Conservation (phyloP, 2,113 vertebrate genomes). For the Candoia aspera region DNA sequence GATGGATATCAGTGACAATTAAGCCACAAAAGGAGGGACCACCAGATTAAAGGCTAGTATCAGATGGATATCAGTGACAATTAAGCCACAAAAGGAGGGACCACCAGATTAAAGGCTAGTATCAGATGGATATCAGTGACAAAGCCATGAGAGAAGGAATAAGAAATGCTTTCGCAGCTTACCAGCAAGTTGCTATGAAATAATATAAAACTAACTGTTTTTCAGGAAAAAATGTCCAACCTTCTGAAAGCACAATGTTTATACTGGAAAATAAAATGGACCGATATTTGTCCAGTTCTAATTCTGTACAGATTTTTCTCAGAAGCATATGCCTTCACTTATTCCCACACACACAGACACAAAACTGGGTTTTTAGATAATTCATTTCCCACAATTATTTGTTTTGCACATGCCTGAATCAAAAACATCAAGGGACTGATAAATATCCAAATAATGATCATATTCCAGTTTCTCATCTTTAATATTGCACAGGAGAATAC, state of each 20-base stretch:
- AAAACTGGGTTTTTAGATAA: slow-evolving; percentile 60
- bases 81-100: too few species aligned
- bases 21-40: too few species aligned
- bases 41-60: too few species aligned
- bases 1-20: too few species aligned
- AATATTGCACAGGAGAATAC: slow-evolving; percentile 74
- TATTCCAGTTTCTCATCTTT: slow-evolving; percentile 69
- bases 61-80: too few species aligned
- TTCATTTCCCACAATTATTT: slow-evolving; percentile 68
- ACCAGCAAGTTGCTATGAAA: neutral
- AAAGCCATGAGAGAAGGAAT: neutral
- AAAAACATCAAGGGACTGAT: slow-evolving; percentile 69
- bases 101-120: neutral
- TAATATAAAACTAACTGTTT: neutral
- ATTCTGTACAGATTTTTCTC: slow-evolving; percentile 45
- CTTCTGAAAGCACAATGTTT: neutral
- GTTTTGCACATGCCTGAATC: slow-evolving; percentile 70
- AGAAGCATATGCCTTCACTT: slow-evolving; percentile 10
- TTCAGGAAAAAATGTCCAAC: neutral
- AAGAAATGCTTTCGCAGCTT: neutral
- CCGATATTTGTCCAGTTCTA: slow-evolving; percentile 20
- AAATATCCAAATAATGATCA: slow-evolving; percentile 74
- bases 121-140: neutral
- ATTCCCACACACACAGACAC: slow-evolving; percentile 54
- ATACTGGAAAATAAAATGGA: neutral